A percentile compares a stretch with the other conserved stretches of the same genome.
These are phyloP conservation scores for Sinonovacula constricta DNA, from an alignment of 1,140 invertebrate species.

Conservation along the genomic window DNA sequence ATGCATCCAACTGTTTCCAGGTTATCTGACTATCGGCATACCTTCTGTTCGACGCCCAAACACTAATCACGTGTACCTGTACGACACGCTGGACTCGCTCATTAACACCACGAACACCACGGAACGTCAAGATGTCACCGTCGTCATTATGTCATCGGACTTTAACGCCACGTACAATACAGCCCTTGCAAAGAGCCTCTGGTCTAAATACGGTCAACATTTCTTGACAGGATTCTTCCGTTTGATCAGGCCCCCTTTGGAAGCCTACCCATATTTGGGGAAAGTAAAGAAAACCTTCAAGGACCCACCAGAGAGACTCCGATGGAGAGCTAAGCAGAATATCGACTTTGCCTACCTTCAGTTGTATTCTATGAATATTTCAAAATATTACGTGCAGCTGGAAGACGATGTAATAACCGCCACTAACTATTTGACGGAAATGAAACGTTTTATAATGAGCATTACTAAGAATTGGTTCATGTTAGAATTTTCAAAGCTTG, in stretches of 20 bases:
- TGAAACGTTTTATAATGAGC: slow-evolving; percentile 64
- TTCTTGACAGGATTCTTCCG: slow-evolving; percentile 68
- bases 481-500: slow-evolving; percentile 74
- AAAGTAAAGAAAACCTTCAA: slow-evolving; percentile 72
- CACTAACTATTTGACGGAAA: slow-evolving; percentile 67
- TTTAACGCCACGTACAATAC: slow-evolving; percentile 60
- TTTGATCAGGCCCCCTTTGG: slow-evolving; percentile 64
- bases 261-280: slow-evolving; percentile 71
- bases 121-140: slow-evolving; percentile 53
- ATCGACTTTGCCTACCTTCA: slow-evolving; percentile 75
- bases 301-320: slow-evolving; percentile 68
- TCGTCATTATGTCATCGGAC: slow-evolving; percentile 66
- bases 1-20: too few relatives aligned
- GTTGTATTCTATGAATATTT: slow-evolving; percentile 67
- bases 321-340: slow-evolving; percentile 78
- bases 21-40: slow-evolving; percentile 71
- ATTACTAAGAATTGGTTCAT: slow-evolving; percentile 64
- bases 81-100: slow-evolving; percentile 63
- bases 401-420: slow-evolving; percentile 77
- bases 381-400: slow-evolving; percentile 74
- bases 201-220: slow-evolving; percentile 43
- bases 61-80: slow-evolving; percentile 58
- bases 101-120: slow-evolving; percentile 50
- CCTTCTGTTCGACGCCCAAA: slow-evolving; percentile 65
- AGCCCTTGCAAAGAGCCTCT: slow-evolving; percentile 38